Conservation (phyloP, 1,140 invertebrate genomes). For the Drosophila truncata region DNA sequence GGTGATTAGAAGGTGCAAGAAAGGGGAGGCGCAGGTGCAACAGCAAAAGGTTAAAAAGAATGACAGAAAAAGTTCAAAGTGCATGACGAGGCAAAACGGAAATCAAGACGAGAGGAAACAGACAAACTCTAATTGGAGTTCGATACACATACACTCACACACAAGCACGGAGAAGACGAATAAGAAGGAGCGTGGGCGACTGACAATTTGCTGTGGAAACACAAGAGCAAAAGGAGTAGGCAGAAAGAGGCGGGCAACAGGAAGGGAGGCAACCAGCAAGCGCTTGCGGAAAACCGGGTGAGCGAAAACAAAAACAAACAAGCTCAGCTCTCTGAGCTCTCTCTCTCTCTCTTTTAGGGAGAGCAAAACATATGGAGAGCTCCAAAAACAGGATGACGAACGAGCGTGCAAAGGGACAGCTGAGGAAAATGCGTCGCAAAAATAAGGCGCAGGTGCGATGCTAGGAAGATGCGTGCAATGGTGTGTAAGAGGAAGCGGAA, state of each 20-base stretch:
- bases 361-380: conserved; percentile 8
- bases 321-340: conserved; percentile 9
- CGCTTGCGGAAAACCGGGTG: conserved; percentile 62
- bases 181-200: conserved; percentile 47
- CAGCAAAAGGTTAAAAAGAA: conserved; percentile 20
- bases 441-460: conserved; percentile 74
- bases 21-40: background rate
- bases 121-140: conserved; percentile 52
- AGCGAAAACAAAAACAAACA: conserved; percentile 62
- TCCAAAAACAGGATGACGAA: conserved; percentile 57
- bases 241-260: background rate
- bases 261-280: conserved; percentile 3
- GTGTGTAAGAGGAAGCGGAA: conserved; percentile 1
- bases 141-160: conserved; percentile 30
- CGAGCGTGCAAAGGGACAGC: conserved; percentile 49
- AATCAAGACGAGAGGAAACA: conserved; percentile 32
- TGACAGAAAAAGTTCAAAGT: conserved; percentile 56
- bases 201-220: conserved; percentile 32
- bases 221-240: conserved; percentile 7
- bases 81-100: conserved; percentile 56
- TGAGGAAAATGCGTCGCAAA: conserved; percentile 74
- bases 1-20: too few relatives aligned
- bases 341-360: background rate
- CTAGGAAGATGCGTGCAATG: conserved; percentile 27
- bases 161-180: background rate